These are phyloP conservation scores for Diacarnus erythraeanus DNA, from an alignment of 37 sponge, comb jelly and placozoan species.

Conservation along the genomic window DNA sequence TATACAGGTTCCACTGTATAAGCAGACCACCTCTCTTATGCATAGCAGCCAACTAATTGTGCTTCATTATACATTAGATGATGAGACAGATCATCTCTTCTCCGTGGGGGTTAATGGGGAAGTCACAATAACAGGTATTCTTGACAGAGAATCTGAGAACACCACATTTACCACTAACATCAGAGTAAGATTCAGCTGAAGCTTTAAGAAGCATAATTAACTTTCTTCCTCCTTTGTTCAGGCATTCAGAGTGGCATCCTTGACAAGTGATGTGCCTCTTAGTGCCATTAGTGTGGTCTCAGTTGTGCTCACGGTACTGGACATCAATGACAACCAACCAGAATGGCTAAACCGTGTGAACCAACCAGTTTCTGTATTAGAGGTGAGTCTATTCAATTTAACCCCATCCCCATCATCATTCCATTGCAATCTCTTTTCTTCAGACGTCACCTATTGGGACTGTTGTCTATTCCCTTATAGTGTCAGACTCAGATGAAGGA, in stretches of 20 bases:
- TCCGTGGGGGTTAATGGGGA: conserved; percentile 23
- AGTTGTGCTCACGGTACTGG: conserved; percentile 11
- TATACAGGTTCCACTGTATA: too few species aligned
- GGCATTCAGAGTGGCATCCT: not conserved
- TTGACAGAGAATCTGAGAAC: conserved; percentile 16
- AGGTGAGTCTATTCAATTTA: not conserved
- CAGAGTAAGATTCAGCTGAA: too few species aligned
- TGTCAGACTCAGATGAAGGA: not conserved
- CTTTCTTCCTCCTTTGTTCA: not conserved
- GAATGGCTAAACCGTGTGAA: not conserved
- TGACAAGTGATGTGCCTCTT: not conserved
- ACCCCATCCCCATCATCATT: not conserved
- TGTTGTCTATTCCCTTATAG: not conserved
- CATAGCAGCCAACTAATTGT: not conserved
- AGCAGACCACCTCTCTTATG: too few species aligned
- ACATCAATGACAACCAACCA: conserved; percentile 17
- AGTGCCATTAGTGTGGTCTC: not conserved
- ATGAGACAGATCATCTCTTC: conserved; percentile 2
- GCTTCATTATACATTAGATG: not conserved
- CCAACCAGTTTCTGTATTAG: not conserved
- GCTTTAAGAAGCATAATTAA: not conserved
- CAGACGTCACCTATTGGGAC: not conserved
- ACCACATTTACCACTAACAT: conserved; percentile 19
- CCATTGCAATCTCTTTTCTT: not conserved
- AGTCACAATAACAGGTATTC: conserved; percentile 28